Conservation (phyloP, 2,113 vertebrate species). For the Dryoscopus gambensis region DNA sequence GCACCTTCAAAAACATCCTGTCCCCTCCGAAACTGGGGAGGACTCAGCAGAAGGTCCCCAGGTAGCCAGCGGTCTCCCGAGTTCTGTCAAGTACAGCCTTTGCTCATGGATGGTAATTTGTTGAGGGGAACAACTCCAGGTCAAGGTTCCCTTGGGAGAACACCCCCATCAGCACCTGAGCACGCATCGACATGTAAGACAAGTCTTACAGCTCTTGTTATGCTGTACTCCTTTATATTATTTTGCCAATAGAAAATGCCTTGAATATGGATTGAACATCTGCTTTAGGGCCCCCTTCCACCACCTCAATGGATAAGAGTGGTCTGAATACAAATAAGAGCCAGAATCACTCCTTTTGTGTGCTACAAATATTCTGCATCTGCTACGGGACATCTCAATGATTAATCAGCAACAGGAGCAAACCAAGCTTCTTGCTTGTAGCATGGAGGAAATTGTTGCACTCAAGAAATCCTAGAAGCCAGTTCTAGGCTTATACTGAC, state of each 20-base stretch:
- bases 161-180: not conserved
- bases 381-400: not conserved
- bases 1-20: not conserved
- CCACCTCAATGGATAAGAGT: not conserved
- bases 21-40: not conserved
- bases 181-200: not conserved
- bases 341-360: not conserved
- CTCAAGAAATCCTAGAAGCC: not conserved
- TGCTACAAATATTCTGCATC: not conserved
- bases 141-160: not conserved
- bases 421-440: not conserved
- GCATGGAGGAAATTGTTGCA: not conserved
- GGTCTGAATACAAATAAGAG: not conserved
- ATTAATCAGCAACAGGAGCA: not conserved
- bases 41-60: not conserved
- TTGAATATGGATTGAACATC: not conserved
- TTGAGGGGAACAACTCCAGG: not conserved
- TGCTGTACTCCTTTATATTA: not conserved
- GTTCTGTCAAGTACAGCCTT: not conserved
- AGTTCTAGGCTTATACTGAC: not conserved
- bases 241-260: not conserved
- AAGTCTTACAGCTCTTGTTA: not conserved
- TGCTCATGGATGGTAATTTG: not conserved
- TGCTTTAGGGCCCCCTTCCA: not conserved
- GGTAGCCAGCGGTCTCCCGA: not conserved